phyloP scores from a whole-genome alignment of 2,888 invertebrate species.

The Lasioglossum morio region DNA sequence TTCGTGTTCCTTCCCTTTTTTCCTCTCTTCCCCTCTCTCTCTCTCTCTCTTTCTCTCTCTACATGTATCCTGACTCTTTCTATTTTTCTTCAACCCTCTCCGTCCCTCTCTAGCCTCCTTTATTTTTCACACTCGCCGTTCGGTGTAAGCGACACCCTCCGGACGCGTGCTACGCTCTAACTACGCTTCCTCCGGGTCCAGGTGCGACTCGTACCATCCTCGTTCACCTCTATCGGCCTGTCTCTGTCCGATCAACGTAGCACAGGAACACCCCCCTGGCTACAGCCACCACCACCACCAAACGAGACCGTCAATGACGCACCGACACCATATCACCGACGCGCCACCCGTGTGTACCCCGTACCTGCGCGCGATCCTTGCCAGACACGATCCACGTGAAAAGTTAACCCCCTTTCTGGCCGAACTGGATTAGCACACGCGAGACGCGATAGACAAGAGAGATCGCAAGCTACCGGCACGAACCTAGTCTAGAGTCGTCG shows the following conservation, averaged over 20 bases:
- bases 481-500: background rate
- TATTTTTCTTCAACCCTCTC: background rate
- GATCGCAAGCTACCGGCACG: background rate
- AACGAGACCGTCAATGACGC: constrained; percentile 28
- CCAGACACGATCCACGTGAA: constrained; percentile 62
- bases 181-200: constrained; percentile 64
- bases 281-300: constrained; percentile 28
- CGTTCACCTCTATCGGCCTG: constrained; percentile 11
- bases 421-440: constrained; percentile 10
- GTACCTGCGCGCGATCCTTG: constrained; percentile 64
- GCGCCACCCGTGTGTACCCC: background rate
- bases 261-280: constrained; percentile 25
- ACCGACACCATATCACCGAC: constrained; percentile 5
- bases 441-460: background rate
- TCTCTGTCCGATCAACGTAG: background rate
- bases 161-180: constrained; percentile 52
- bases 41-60: background rate
- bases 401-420: constrained; percentile 37
- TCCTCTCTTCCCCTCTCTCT: background rate
- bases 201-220: constrained; percentile 38
- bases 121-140: constrained; percentile 21
- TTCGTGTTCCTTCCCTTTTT: background rate
- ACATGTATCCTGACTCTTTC: background rate
- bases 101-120: background rate
- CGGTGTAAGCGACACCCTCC: constrained; percentile 39